Base-by-base conservation (phyloP, 2,113 vertebrate genomes). In the Elgaria multicarinata region DNA sequence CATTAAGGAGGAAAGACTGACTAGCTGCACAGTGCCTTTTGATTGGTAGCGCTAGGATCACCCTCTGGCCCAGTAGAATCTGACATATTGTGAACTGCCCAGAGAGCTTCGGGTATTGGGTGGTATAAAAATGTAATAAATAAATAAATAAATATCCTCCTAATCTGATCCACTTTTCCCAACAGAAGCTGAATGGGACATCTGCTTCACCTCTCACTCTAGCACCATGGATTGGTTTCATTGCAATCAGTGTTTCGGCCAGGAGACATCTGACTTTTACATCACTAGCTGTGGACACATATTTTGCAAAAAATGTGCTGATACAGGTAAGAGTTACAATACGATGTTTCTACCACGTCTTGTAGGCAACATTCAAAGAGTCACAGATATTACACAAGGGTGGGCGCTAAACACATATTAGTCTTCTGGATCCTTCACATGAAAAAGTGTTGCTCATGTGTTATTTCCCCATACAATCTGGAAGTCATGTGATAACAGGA, bases 201-300 rank as follows among this genome's bases (percentile, higher is more conserved):
- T 87, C 77, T 69, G 13, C 55, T 10, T 93, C 89, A 77, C 28
- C 83, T 58, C 79, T 78, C 84, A 90, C 24, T 93, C 42, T 31
- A 93, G 44, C 83, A 94, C 89, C 82, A 98, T 98, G 98, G 98
- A 98, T 86, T 99, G 98, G 98, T 98, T 99, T 96, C 98, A 98
- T 83, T 99, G 98, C 93, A 98, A 98, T 93, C 93, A 93, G 85
- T 98, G 98, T 94, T 98, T 97, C 90, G 92, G 83, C 78, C 97
- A 93, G 88, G 96, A 94, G 28, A 97, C 97, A 0, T 89, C 91
- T 0, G 93, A 91, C 2, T 98, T 98, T 91, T 95, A 96, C 0
- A 96, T 98, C 67, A 98, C 98, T 92, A 98, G 94, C 94, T 99
- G 98, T 93, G 98, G 98, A 74, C 98, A 98, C 95, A 97, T 98